phyloP scores from a whole-genome alignment of 2,113 vertebrate genomes.

The Cyanocitta stelleri region DNA sequence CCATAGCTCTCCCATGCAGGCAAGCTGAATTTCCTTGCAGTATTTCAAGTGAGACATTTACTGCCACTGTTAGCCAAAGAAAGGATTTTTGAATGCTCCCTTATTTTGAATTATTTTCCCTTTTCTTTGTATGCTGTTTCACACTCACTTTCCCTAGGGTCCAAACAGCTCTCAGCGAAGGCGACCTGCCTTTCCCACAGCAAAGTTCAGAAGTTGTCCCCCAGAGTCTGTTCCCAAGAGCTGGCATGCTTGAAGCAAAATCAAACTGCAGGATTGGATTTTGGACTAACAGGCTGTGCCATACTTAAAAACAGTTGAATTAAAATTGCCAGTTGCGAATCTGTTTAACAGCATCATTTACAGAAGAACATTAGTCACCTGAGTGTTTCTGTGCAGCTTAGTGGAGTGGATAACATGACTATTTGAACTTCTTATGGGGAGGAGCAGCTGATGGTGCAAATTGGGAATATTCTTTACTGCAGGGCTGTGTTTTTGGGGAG shows the following conservation, averaged over 20 bases:
- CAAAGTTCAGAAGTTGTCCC: neutral
- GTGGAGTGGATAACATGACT: neutral
- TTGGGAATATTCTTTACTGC: neutral
- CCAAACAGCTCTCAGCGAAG: neutral
- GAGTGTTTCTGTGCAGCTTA: neutral
- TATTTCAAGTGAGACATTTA: slow-evolving; percentile 38
- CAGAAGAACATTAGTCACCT: neutral
- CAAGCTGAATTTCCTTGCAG: neutral
- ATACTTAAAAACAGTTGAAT: neutral
- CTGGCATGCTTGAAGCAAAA: neutral
- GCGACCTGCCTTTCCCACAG: neutral
- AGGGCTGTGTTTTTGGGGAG: neutral
- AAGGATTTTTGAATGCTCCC: slow-evolving; percentile 12
- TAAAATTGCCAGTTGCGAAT: neutral
- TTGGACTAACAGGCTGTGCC: neutral
- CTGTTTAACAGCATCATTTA: neutral
- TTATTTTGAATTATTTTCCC: slow-evolving; percentile 27
- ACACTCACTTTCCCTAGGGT: neutral
- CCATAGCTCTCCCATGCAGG: neutral
- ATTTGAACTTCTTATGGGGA: neutral
- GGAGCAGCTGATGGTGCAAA: neutral
- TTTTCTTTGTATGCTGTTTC: neutral
- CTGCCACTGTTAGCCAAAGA: neutral
- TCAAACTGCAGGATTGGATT: neutral
- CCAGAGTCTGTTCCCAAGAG: neutral